These are phyloP conservation scores for Okamejei kenojei DNA, from an alignment of 2,797 vertebrate species.

Conservation along the genomic window DNA sequence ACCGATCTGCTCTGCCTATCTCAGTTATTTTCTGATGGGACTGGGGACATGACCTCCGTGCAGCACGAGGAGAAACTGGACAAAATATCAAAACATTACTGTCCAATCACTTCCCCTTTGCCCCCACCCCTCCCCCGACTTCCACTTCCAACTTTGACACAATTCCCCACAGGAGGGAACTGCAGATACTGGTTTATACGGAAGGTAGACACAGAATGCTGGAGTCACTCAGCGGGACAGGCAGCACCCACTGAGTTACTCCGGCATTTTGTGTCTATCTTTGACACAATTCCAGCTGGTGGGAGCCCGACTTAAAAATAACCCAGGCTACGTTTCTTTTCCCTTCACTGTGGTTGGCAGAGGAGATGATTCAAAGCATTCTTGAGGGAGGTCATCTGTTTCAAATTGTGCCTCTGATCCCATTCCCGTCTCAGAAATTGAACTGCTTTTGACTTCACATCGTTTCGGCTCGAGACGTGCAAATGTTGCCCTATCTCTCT, in stretches of 20 bases:
- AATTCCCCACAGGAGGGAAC: too few relatives aligned
- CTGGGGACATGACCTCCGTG: not conserved
- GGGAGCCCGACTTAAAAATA: not conserved
- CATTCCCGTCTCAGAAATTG: not conserved
- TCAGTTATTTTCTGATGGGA: not conserved
- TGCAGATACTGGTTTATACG: too few relatives aligned
- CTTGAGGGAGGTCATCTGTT: not conserved
- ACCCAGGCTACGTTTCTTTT: not conserved
- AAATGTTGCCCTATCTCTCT: not conserved
- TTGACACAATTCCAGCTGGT: not conserved
- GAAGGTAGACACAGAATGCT: too few relatives aligned
- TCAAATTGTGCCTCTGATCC: not conserved
- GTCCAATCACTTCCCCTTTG: not conserved
- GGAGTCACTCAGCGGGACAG: too few relatives aligned
- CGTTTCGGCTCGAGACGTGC: not conserved
- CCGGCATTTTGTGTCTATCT: not conserved
- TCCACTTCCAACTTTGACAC: not conserved
- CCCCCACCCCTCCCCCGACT: not conserved
- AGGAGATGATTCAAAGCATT: not conserved
- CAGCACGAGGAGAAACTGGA: not conserved
- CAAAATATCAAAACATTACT: not conserved
- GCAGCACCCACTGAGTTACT: too few relatives aligned
- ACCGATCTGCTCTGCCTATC: not conserved
- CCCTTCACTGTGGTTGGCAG: not conserved
- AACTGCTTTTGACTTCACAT: not conserved